Base-by-base conservation (phyloP, 23 tunicate species). In the Ciona savignyi region DNA sequence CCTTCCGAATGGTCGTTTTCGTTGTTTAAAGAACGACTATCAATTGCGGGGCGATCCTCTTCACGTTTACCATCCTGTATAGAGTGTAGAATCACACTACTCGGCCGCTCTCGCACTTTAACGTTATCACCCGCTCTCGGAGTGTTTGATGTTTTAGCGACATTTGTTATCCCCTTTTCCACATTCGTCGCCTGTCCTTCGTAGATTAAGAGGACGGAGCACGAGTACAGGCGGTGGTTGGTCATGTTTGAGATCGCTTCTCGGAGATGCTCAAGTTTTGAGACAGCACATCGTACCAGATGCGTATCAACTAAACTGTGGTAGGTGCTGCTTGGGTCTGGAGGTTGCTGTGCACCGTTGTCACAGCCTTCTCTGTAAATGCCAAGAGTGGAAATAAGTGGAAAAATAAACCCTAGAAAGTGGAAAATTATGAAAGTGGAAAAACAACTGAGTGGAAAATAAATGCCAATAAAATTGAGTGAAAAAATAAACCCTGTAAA, bases 191-290 rank as follows among this genome's bases (percentile, higher is more conserved):
- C 42, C 25, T 88, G 83, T 11, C 89, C 96, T 32, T 89, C 96
- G 64, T 89, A 89, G 1, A 83, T 34, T 0, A 89, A 74, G 60
- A 91, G 51, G 0, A 91, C 33, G 20, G 97, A 91, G 33, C 91
- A 66, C 2, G 97, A 91, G 65, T 91, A 91, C 56, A 91, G 85
- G 22, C 97, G 84, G 74, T 48, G 67, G 4, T 67, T 24, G 32
- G 29, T 67, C 51, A 78, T 51, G 1, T 63, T n/a, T 30, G 79
- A 51, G 1, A 85, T 29, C 0, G 83, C 74, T 3, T 56, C 66
- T 9, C 81, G 66, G 11, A 86, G 30, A 65, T 22, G 24, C 60
- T 27, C 15, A 4, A 85, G 30, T 30, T 78, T 66, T 29, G n/a
- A n/a, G 23, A 85, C 25, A 4, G 83, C 83, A 15, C 79, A 30